Evolutionary conservation across 2,113 vertebrate genomes (phyloP).

Genomic region (Alaudala cheleensis): DNA sequence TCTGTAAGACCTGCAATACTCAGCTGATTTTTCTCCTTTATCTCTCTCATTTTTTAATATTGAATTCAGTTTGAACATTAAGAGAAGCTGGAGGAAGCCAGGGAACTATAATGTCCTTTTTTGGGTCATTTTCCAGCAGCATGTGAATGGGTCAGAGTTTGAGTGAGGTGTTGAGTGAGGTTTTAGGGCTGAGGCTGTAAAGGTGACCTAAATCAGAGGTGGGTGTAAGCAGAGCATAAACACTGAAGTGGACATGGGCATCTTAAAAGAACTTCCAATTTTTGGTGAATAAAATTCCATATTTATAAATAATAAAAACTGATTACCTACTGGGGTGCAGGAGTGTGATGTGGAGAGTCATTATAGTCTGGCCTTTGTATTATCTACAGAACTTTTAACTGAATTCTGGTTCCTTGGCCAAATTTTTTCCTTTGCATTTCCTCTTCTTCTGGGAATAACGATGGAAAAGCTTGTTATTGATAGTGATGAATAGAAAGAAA

Average conservation of each 20-base stretch:
- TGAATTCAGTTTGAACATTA: background rate
- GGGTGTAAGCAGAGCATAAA: background rate
- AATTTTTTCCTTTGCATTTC: background rate
- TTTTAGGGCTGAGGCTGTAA: background rate
- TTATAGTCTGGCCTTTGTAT: background rate
- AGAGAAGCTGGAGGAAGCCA: background rate
- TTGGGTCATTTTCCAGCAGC: background rate
- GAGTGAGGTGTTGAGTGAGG: background rate
- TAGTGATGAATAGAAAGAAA: background rate
- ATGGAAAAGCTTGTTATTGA: background rate
- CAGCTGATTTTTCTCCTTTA: background rate
- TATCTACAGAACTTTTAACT: background rate
- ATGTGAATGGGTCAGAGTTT: background rate
- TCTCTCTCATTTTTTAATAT: background rate
- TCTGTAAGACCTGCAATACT: background rate
- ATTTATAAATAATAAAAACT: background rate
- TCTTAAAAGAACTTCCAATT: background rate
- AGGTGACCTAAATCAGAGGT: background rate
- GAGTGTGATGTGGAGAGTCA: background rate
- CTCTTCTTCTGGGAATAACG: background rate
- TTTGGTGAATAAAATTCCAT: background rate
- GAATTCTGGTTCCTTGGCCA: background rate
- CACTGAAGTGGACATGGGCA: rapidly evolving
- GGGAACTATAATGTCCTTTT: background rate
- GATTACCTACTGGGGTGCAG: background rate